Evolutionary conservation across 1,140 invertebrate species (phyloP).

Genomic region (Dolichoris vasculosae): DNA sequence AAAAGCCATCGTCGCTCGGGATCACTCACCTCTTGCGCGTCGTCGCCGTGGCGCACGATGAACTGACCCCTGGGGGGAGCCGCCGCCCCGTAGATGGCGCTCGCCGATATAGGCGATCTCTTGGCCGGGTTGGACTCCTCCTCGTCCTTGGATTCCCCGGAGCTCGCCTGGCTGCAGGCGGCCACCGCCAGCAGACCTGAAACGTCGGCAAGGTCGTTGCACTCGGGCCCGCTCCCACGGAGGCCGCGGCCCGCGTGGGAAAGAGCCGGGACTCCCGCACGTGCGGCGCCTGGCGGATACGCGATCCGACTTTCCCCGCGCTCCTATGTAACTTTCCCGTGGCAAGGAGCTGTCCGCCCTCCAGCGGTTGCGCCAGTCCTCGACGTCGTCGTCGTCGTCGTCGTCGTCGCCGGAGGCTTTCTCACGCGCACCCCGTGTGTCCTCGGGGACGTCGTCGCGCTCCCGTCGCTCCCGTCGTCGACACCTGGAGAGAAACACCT

Average conservation of each 20-base stretch:
- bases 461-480: not conserved
- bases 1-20: not conserved
- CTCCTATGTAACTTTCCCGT: conserved; percentile 36
- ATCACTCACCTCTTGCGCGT: conserved; percentile 68
- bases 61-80: conserved; percentile 60
- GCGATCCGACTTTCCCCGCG: conserved; percentile 35
- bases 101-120: conserved; percentile 68
- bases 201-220: conserved; percentile 30
- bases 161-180: conserved; percentile 51
- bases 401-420: conserved; percentile 18
- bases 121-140: conserved; percentile 62
- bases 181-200: conserved; percentile 61
- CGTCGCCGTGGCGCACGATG: conserved; percentile 69
- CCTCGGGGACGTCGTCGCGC: not conserved
- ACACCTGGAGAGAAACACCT: not conserved
- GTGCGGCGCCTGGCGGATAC: conserved; percentile 32
- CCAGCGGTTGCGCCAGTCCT: conserved; percentile 24
- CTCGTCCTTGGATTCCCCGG: conserved; percentile 9
- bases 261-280: conserved; percentile 11
- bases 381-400: not conserved
- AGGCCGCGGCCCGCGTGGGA: conserved; percentile 15
- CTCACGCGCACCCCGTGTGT: conserved; percentile 23
- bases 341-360: conserved; percentile 24
- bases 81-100: conserved; percentile 65
- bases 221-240: conserved; percentile 22